phyloP scores from a whole-genome alignment of 2,113 vertebrate genomes.

The Pipa parva region DNA sequence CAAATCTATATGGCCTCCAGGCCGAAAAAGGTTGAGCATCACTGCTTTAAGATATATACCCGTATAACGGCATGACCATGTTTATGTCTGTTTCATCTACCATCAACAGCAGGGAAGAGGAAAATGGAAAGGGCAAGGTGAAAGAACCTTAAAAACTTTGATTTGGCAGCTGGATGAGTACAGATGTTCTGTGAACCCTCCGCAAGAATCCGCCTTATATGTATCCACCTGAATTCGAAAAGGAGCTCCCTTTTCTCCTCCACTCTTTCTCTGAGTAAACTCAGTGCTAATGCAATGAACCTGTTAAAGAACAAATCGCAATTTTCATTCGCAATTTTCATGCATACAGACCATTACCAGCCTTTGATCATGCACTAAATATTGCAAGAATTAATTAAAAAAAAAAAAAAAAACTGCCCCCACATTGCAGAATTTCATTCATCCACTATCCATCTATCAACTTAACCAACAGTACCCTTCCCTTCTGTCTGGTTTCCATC shows the following conservation, averaged over 20 bases:
- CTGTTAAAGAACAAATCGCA: neutral
- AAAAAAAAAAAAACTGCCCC: too few species aligned
- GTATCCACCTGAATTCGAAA: constrained; percentile 54
- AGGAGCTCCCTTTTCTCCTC: constrained; percentile 54
- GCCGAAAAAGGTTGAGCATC: too few species aligned
- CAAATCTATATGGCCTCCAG: too few species aligned
- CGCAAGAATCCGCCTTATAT: constrained; percentile 48
- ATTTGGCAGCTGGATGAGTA: constrained; percentile 49
- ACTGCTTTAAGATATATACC: too few species aligned
- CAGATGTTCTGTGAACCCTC: constrained; percentile 42
- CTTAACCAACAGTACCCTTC: too few species aligned
- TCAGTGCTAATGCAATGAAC: constrained; percentile 57
- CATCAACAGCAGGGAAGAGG: neutral
- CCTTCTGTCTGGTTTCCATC: too few species aligned
- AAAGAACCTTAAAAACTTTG: constrained; percentile 51
- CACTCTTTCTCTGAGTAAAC: constrained; percentile 53
- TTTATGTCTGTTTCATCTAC: too few species aligned
- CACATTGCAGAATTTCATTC: too few species aligned
- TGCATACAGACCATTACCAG: neutral
- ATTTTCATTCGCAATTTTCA: neutral
- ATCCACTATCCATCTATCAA: too few species aligned
- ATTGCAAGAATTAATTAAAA: too few species aligned
- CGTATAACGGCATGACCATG: too few species aligned
- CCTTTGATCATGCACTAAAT: too few species aligned
- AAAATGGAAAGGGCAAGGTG: neutral